Base-by-base conservation (phyloP, 2,888 invertebrate species). In the Eupithecia centaureata region DNA sequence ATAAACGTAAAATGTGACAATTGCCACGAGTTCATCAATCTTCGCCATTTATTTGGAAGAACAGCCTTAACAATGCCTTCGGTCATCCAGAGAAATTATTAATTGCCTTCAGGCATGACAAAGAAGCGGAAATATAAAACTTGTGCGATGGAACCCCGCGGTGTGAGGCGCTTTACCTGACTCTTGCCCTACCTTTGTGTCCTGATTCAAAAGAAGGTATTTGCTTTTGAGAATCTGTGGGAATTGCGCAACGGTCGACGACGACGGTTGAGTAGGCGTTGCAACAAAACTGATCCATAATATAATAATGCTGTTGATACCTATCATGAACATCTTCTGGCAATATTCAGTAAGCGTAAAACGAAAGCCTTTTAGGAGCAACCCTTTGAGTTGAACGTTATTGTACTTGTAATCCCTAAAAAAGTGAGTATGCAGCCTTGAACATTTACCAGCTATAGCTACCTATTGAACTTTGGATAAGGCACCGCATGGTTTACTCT, bases 41-140 rank as follows among this genome's bases (percentile, higher is more conserved):
- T 91, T 91, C 85, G 80, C 82, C 81, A 83, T 85, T 86, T 87
- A 87, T 86, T 86, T 86, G 85, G 86, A 85, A 78, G 82, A 82
- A 85, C 85, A 80, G 80, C 82, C 73, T 82, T 82, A 86, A 92
- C 91, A 92, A 92, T 91, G 84, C 88, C 88, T 89, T 80, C 88
- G 92, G 92, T 91, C 92, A 92, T 90, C 90, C 87, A 91, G 88
- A 86, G 87, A 92, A 89, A 91, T 93, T 92, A 92, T 91, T 92
- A 93, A 93, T 92, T 92, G 92, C 87, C 84, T 84, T 81, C 83
- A 82, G 81, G 82, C 80, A 82, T 79, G 82, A 93, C 92, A 93
- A 93, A 92, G 92, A 91, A 92, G 88, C 93, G 93, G 93, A 93
- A 91, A 93, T 92, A 93, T 92, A 93, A 92, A 92, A 92, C 91